Percentiles rank a stretch among this genome's conserved stretches.
These are phyloP conservation scores for Sesamia inferens DNA, from an alignment of 2,888 invertebrate genomes.

Conservation along the genomic window DNA sequence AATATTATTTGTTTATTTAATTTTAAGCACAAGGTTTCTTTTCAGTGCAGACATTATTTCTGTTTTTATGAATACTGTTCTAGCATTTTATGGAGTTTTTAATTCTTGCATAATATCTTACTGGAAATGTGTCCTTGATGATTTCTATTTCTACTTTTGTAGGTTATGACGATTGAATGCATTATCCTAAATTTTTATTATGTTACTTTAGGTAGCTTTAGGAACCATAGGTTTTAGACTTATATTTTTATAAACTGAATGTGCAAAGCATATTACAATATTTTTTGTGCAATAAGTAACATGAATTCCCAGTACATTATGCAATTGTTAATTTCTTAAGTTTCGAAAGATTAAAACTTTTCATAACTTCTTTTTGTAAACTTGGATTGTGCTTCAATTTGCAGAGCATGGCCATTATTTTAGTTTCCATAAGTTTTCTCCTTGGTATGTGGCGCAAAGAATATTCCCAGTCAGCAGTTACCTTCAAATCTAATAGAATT, in stretches of 20 bases:
- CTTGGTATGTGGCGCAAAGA: slow-evolving; percentile 93
- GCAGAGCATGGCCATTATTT: slow-evolving; percentile 83
- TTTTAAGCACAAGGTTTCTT: slow-evolving; percentile 67
- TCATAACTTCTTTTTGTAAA: slow-evolving; percentile 71
- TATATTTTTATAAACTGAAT: slow-evolving; percentile 49
- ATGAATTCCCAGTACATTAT: slow-evolving; percentile 56
- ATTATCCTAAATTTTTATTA: slow-evolving; percentile 44
- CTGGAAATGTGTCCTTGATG: slow-evolving; percentile 40
- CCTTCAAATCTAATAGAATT: slow-evolving; percentile 92
- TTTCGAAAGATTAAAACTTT: slow-evolving; percentile 68
- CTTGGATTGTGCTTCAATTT: slow-evolving; percentile 72
- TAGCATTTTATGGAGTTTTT: slow-evolving; percentile 50
- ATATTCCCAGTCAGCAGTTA: slow-evolving; percentile 92
- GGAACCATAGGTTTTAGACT: slow-evolving; percentile 43
- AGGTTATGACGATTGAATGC: slow-evolving; percentile 59
- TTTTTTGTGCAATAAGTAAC: slow-evolving; percentile 67
- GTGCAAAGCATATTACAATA: slow-evolving; percentile 61
- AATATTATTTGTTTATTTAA: slow-evolving; percentile 48
- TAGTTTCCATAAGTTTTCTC: slow-evolving; percentile 91
- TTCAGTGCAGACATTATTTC: slow-evolving; percentile 61
- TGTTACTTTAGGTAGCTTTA: slow-evolving; percentile 52
- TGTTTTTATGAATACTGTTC: slow-evolving; percentile 49
- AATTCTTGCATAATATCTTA: slow-evolving; percentile 53
- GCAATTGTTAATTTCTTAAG: slow-evolving; percentile 56
- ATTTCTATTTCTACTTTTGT: slow-evolving; percentile 57